Evolutionary conservation across 2,888 invertebrate species (phyloP), one percentile per base, ranked within the genome.

Genomic region (Mechanitis messenoides): DNA sequence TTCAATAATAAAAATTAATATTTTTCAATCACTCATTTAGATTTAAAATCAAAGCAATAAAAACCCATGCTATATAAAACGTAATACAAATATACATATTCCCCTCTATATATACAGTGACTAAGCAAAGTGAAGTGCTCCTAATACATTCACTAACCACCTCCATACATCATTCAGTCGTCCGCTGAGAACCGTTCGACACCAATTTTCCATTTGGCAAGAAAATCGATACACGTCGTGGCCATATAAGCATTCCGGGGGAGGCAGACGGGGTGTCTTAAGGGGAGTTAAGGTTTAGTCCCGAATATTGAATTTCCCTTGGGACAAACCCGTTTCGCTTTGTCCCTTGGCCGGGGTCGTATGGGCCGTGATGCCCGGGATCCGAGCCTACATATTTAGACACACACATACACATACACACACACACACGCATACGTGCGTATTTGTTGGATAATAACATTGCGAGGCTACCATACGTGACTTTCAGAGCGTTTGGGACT

Each of bases 271-370:
- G 87, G 87, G 86, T 79, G 89, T 82, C 84, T 88, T 87, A 86
- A 85, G 87, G 90, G 90, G 90, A 85, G 90, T 87, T 89, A 90
- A 86, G 90, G 89, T 90, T 90, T 90, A 90, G 90, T 88, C 90
- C 90, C 91, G 91, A 91, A 91, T 91, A 91, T 91, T 91, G 91
- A 91, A 91, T 91, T 91, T 91, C 91, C 91, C 91, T 85, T 85
- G 90, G 90, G 91, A 90, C 90, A 89, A 91, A 90, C 91, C 90
- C 90, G 90, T 90, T 90, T 90, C 89, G 82, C 89, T 88, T 89
- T 90, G 89, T 89, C 89, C 90, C 89, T 90, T 88, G 81, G 79
- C 78, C 84, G 86, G 87, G 89, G 88, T 87, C 87, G 89, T 86
- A 84, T 87, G 85, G 87, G 88, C 87, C 83, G 80, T 73, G 81